Percentiles rank a stretch among this genome's conserved stretches.
These are phyloP conservation scores for Seriola rivoliana DNA, from an alignment of 2,113 vertebrate species.

Conservation along the genomic window DNA sequence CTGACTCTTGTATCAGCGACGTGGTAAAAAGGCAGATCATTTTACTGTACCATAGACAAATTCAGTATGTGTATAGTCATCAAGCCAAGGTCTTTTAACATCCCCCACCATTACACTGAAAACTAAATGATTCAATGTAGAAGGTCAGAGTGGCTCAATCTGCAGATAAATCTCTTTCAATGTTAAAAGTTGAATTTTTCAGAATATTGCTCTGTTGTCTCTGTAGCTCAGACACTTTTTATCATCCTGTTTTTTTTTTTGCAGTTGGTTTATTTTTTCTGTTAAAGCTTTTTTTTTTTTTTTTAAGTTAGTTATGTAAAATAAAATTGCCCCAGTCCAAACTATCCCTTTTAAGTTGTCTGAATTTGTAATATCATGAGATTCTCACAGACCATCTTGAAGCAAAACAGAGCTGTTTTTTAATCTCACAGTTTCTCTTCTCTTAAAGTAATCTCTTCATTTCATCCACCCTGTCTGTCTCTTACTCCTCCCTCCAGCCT, in stretches of 20 bases:
- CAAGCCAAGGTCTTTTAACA: constrained; percentile 1
- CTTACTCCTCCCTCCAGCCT: constrained; percentile 79
- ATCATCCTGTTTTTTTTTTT: background rate
- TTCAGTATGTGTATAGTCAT: background rate
- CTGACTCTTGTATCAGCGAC: background rate
- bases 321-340: constrained; percentile 19
- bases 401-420: constrained; percentile 11
- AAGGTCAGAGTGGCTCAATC: background rate
- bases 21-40: background rate
- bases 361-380: background rate
- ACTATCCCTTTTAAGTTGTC: constrained; percentile 45
- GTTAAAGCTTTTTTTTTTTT: background rate
- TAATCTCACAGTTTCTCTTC: constrained; percentile 4
- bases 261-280: background rate
- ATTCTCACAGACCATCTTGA: background rate
- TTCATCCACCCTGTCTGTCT: constrained; percentile 38
- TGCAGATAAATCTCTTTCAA: background rate
- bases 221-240: background rate
- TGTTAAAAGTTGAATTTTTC: background rate
- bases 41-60: background rate
- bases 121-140: background rate
- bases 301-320: background rate
- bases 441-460: constrained; percentile 11
- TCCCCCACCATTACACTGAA: background rate
- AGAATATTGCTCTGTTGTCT: background rate